Conservation (phyloP, 2,113 vertebrate species). For the Podilymbus podiceps region DNA sequence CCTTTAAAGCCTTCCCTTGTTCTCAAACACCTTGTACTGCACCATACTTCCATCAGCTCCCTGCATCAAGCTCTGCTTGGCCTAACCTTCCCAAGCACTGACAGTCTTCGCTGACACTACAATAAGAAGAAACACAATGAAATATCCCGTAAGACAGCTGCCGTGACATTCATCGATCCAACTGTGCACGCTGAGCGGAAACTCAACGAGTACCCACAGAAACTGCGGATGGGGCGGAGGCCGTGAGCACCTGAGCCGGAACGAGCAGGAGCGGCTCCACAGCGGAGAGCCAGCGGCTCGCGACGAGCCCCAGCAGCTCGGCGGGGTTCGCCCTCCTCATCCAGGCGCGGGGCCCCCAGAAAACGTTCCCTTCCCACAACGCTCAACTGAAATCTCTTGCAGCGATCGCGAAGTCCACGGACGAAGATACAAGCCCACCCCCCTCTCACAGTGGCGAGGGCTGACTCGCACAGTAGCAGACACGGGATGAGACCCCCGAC, state of each 20-base stretch:
- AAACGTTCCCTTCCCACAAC: no score
- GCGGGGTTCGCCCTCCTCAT: not conserved
- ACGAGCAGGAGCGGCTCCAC: not conserved
- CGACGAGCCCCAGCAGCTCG: not conserved
- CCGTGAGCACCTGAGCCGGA: not conserved
- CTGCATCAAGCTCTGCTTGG: not conserved
- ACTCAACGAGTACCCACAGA: not conserved
- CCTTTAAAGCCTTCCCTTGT: not conserved
- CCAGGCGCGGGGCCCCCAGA: not conserved
- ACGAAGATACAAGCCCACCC: not conserved
- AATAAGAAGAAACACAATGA: rapidly evolving
- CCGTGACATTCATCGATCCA: not conserved
- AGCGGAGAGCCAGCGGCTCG: no score
- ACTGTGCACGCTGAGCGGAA: not conserved
- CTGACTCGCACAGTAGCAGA: not conserved
- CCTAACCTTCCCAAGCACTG: not conserved
- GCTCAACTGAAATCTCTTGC: not conserved
- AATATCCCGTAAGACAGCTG: rapidly evolving
- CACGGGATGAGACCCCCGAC: not conserved
- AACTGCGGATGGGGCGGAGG: not conserved
- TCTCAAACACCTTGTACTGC: rapidly evolving
- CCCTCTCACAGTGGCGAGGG: not conserved
- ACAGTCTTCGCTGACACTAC: rapidly evolving
- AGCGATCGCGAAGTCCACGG: not conserved
- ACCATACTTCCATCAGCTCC: not conserved